Conservation (phyloP, 2,888 invertebrate species). For the Tipula vernalis region DNA sequence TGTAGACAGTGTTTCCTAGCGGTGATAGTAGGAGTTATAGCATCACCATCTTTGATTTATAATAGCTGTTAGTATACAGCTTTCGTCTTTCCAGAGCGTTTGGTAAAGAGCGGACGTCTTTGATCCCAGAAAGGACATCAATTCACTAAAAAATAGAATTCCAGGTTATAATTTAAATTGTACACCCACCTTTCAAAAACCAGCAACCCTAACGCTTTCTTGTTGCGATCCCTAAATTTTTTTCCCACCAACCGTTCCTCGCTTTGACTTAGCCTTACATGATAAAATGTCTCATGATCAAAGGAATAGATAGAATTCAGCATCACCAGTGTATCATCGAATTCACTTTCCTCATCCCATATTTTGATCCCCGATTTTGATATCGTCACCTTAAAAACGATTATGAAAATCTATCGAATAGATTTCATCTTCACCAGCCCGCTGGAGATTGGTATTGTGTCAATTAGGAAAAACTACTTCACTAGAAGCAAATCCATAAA, state of each 20-base stretch:
- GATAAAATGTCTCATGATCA: conserved; percentile 24
- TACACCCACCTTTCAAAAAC: conserved; percentile 27
- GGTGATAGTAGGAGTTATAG: too few species aligned
- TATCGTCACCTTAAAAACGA: conserved; percentile 23
- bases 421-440: conserved; percentile 27
- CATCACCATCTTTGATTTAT: too few species aligned
- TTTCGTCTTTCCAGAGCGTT: conserved; percentile 45
- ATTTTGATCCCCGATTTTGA: conserved; percentile 26
- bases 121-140: conserved; percentile 32
- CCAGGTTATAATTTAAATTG: background rate
- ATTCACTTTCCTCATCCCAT: conserved; percentile 28
- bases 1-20: too few species aligned
- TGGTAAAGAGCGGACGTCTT: conserved; percentile 43
- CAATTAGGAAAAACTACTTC: conserved; percentile 25
- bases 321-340: conserved; percentile 22
- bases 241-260: conserved; percentile 28
- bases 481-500: conserved; percentile 28
- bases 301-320: conserved; percentile 25
- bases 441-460: conserved; percentile 23
- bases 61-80: conserved; percentile 48
- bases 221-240: conserved; percentile 24
- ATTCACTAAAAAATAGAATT: conserved; percentile 12
- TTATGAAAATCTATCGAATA: conserved; percentile 28
- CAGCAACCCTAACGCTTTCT: conserved; percentile 26
- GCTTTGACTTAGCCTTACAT: conserved; percentile 22